A percentile compares a stretch with the other conserved stretches of the same genome.
Evolutionary conservation across 2,888 invertebrate genomes (phyloP).

Genomic region (Cerastis leucographa): DNA sequence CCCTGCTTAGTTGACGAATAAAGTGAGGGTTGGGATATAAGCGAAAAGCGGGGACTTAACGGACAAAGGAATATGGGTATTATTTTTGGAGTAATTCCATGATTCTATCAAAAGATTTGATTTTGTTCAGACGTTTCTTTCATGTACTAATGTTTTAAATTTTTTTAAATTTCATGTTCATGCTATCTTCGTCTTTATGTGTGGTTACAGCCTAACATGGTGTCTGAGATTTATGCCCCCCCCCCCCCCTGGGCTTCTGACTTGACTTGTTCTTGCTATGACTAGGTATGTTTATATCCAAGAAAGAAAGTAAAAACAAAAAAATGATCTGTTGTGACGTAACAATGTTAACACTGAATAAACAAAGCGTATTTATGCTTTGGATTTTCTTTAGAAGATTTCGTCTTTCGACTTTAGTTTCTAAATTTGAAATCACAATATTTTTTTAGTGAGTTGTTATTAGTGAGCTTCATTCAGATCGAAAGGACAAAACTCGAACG

Average conservation of each 20-base stretch:
- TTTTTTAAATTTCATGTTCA: too few relatives aligned
- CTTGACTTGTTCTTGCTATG: too few relatives aligned
- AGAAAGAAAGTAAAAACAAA: background rate
- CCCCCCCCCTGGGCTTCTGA: too few relatives aligned
- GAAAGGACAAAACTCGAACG: background rate
- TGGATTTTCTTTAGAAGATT: too few relatives aligned
- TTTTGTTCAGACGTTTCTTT: background rate
- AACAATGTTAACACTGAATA: background rate
- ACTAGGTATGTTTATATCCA: background rate
- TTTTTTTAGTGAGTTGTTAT: background rate
- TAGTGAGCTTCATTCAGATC: background rate
- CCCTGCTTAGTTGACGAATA: conserved; percentile 87
- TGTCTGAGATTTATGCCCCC: too few relatives aligned
- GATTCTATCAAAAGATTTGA: background rate
- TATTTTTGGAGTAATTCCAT: background rate
- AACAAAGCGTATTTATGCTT: background rate
- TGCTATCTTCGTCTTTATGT: background rate
- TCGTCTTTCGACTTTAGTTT: too few relatives aligned
- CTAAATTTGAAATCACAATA: too few relatives aligned
- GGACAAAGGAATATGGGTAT: conserved; percentile 13
- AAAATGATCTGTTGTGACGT: background rate
- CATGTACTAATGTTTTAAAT: too few relatives aligned
- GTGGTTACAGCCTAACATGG: too few relatives aligned
- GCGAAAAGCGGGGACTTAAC: conserved; percentile 57
- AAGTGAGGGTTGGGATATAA: conserved; percentile 61